Base-by-base conservation (phyloP, 1,140 invertebrate genomes). In the Sminthurides bifidus region DNA sequence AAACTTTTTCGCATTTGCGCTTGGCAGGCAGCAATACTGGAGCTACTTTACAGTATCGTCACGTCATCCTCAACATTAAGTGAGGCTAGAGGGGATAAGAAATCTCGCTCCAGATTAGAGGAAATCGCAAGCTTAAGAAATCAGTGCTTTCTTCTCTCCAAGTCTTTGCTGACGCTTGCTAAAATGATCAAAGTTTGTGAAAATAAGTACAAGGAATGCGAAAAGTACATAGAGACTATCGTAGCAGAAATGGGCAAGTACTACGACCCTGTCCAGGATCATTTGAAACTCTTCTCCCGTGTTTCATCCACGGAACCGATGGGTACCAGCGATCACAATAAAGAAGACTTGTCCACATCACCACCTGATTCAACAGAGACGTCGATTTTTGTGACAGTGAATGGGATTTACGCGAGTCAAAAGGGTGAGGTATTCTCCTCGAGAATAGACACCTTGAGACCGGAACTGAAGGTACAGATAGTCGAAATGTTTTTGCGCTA, bases 301-400 rank as follows among this genome's bases (percentile, higher is more conserved):
- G 41, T 43, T 10, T 43, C 41, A 10, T 43, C 41, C 21, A 43
- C 41, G 6, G 41, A 21, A 43, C 6, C 41, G 17, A 10, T 43
- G 17, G 15, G 15, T 43, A 23, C 5, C 6, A 41, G 23, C 6
- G 38, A 41, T 41, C 38, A 15, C n/a, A 41, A 17, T 15, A 41
- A 41, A 21, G 38, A 41, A 17, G 23, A 8, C 23, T 17, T 41
- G n/a, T n/a, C 38, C 17, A 4, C 15, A 17, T 15, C 23, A 41
- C 15, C n/a, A n/a, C 5, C n/a, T 6, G 23, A 41, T 41, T 8
- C 38, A 15, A 41, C 23, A 12, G 46, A 49, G 24, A 31, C 23
- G n/a, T 49, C 46, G 3, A 49, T 49, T 24, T 21, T 49, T 3
- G 46, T 49, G 6, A 48, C 44, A 6, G 44, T 48, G 24, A 49